These are phyloP conservation scores for Nerophis ophidion DNA, from an alignment of 2,113 vertebrate species.

Conservation along the genomic window DNA sequence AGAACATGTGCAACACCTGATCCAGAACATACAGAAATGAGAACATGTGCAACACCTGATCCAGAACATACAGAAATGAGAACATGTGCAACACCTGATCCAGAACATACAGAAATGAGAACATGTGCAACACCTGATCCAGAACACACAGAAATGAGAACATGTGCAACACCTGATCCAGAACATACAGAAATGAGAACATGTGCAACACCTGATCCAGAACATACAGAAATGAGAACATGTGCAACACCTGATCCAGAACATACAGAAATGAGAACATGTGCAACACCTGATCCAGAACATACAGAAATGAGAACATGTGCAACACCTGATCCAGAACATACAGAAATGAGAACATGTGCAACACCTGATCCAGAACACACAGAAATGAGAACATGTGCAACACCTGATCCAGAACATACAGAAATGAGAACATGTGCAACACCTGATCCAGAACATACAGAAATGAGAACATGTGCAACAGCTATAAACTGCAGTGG, in stretches of 20 bases:
- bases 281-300: background rate
- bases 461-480: background rate
- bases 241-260: background rate
- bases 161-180: background rate
- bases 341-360: slow-evolving; percentile 1
- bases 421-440: background rate
- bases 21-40: background rate
- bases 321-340: background rate
- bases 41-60: background rate
- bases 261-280: slow-evolving; percentile 1
- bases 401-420: background rate
- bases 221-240: slow-evolving; percentile 1
- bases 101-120: background rate
- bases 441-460: background rate
- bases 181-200: background rate
- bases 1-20: background rate
- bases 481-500: too few relatives aligned
- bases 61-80: background rate
- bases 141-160: background rate
- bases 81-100: background rate
- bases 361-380: background rate
- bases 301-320: slow-evolving; percentile 1
- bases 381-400: background rate
- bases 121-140: background rate
- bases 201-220: background rate